phyloP scores from a whole-genome alignment of 2,113 vertebrate species.

The Phylloscopus trochiloides region DNA sequence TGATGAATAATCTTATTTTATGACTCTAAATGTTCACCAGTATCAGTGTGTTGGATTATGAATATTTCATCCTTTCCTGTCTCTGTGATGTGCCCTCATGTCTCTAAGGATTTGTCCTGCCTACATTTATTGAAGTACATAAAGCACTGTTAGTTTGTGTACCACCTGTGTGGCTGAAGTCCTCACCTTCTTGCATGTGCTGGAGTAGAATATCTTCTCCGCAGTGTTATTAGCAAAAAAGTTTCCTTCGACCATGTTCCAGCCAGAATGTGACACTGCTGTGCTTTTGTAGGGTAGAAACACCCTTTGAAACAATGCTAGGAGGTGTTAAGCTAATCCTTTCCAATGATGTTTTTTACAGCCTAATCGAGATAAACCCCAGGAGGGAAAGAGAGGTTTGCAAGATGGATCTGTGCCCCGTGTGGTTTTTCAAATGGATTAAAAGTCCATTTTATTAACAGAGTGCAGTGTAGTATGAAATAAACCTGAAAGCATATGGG shows the following conservation, averaged over 20 bases:
- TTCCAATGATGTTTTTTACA: constrained; percentile 56
- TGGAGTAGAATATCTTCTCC: not conserved
- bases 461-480: constrained; percentile 65
- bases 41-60: not conserved
- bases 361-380: constrained; percentile 63
- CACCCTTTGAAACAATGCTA: constrained; percentile 13
- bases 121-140: not conserved
- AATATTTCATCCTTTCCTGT: not conserved
- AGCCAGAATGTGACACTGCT: not conserved
- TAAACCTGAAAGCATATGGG: constrained; percentile 35
- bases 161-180: not conserved
- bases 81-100: not conserved
- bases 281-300: not conserved
- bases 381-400: constrained; percentile 54
- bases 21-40: not conserved
- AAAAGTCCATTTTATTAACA: constrained; percentile 60
- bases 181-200: not conserved
- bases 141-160: not conserved
- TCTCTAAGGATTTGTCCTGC: not conserved
- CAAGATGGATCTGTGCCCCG: constrained; percentile 39
- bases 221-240: not conserved
- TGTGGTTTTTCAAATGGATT: constrained; percentile 61
- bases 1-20: not conserved
- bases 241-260: not conserved
- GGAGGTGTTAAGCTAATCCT: constrained; percentile 31